Base-by-base conservation (phyloP, 2,888 invertebrate species). In the Biston stratarius region DNA sequence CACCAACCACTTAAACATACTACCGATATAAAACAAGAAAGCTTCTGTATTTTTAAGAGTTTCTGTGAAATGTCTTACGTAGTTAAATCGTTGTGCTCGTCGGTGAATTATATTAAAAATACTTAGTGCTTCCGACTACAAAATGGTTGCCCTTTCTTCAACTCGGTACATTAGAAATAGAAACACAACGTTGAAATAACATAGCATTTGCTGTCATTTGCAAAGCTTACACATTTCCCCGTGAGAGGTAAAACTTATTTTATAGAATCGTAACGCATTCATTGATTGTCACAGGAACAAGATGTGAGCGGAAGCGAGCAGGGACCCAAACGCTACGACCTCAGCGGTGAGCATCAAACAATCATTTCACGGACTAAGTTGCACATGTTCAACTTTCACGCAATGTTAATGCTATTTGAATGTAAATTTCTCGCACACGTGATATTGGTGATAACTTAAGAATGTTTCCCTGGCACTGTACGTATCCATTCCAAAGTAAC, bases 261-360 rank as follows among this genome's bases (percentile, higher is more conserved):
- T 51, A 62, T 45, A 58, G 44, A 55, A 12, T 38, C 15, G 11
- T 63, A 47, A 57, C 60, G 34, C 10, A 40, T 34, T 47, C 58
- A 57, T 64, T 58, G 14, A 44, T 61, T 11, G 12, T 64, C 51
- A 49, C 78, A 92, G 92, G 92, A 92, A 61, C 89, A 88, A 80
- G 91, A 92, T 58, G 79, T 79, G 2, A 81, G 77, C 71, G 83
- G 82, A 14, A 81, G 74, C 70, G 87, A 87, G 24, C 86, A 86
- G 69, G 81, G 67, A 69, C 75, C 83, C 33, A 87, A 88, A 64
- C 85, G 80, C 65, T 91, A 85, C 79, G 89, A 89, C 42, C 72
- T 77, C 10, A 82, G 74, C 69, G 91, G 92, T 92, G 85, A 89
- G 90, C 66, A 61, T 15, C 38, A 15, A 49, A 61, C 60, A 42